Evolutionary conservation across 2,888 invertebrate species (phyloP).

Genomic region (Idaea dimidiata): DNA sequence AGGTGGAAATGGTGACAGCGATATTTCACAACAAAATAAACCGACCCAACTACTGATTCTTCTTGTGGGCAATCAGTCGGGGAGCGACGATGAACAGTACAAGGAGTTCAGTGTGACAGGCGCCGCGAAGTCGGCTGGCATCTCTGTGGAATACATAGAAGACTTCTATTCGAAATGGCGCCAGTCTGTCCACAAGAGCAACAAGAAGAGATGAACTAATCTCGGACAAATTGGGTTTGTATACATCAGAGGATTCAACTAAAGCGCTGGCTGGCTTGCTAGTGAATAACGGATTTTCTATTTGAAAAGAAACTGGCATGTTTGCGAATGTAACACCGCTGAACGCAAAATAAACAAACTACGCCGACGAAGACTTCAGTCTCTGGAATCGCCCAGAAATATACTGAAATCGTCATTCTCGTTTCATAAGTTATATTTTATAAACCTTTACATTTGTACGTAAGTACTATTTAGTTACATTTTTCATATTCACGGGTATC

Average conservation of each 20-base stretch:
- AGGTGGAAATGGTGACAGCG: slow-evolving; percentile 63
- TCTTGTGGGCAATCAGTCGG: slow-evolving; percentile 83
- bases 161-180: slow-evolving; percentile 94
- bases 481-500: slow-evolving; percentile 16
- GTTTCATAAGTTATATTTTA: slow-evolving; percentile 9
- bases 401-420: slow-evolving; percentile 12
- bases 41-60: slow-evolving; percentile 86
- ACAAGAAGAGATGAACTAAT: slow-evolving; percentile 71
- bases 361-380: slow-evolving; percentile 13
- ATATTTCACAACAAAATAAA: slow-evolving; percentile 49
- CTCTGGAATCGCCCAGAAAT: slow-evolving; percentile 8
- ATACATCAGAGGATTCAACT: slow-evolving; percentile 37
- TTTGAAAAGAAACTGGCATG: slow-evolving; percentile 13
- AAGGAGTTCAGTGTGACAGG: slow-evolving; percentile 88
- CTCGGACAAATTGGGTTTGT: slow-evolving; percentile 44
- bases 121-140: slow-evolving; percentile 89
- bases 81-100: slow-evolving; percentile 70
- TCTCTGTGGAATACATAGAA: slow-evolving; percentile 90
- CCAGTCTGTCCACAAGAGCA: slow-evolving; percentile 79
- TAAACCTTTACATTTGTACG: slow-evolving; percentile 3
- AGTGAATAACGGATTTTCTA: slow-evolving; percentile 3
- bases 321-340: slow-evolving; percentile 21
- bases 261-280: slow-evolving; percentile 19
- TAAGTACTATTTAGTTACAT: slow-evolving; percentile 8
- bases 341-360: slow-evolving; percentile 18